Evolutionary conservation across 1,140 invertebrate genomes (phyloP).

Genomic region (Acyrthosiphon pisum): DNA sequence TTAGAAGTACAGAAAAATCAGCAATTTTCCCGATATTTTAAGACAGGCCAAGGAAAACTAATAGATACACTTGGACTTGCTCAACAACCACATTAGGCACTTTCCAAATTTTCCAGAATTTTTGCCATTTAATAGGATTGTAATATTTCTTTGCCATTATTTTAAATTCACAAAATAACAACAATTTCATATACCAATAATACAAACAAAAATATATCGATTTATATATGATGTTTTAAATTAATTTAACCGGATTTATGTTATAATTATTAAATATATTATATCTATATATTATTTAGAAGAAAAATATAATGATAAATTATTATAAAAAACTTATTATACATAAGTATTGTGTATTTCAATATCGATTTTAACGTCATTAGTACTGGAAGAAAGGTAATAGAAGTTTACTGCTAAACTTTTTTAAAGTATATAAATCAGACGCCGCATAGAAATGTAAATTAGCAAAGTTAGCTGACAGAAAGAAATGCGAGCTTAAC

Average conservation of each 20-base stretch:
- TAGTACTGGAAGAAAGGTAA: neutral
- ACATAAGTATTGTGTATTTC: neutral
- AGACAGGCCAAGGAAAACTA: no score
- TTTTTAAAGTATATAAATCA: slow-evolving; percentile 19
- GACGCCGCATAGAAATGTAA: slow-evolving; percentile 23
- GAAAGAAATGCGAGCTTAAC: slow-evolving; percentile 4
- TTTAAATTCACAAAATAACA: neutral
- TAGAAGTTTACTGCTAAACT: neutral
- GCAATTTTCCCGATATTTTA: no score
- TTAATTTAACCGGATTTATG: neutral
- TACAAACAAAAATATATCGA: neutral
- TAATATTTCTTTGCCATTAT: neutral
- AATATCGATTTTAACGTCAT: neutral
- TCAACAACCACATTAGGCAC: no score
- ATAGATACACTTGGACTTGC: no score
- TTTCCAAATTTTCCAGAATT: no score
- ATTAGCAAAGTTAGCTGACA: neutral
- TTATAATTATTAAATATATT: neutral
- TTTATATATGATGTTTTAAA: neutral
- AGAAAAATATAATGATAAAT: neutral
- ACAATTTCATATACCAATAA: neutral
- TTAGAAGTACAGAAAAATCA: no score
- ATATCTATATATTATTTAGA: neutral
- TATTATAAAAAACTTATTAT: neutral
- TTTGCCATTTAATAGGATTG: neutral